These are phyloP conservation scores for Mycetomoellerius zeteki DNA, from an alignment of 1,140 invertebrate genomes.

Conservation along the genomic window DNA sequence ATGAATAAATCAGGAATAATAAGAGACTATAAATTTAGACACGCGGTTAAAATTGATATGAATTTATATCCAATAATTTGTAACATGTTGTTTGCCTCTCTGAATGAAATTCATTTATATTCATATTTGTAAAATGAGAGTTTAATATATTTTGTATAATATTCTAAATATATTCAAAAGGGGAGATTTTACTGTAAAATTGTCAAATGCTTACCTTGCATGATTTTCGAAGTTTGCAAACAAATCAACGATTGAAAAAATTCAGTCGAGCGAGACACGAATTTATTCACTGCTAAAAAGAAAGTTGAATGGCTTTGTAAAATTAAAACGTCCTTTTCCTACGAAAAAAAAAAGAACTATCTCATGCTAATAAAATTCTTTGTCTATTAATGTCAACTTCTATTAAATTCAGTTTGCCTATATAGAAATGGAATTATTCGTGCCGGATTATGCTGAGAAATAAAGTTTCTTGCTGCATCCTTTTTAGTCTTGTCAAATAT, in stretches of 20 bases:
- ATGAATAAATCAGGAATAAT: conserved; percentile 38
- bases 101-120: conserved; percentile 25
- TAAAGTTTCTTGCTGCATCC: conserved; percentile 31
- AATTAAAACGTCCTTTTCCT: not conserved
- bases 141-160: conserved; percentile 10
- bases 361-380: not conserved
- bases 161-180: not conserved
- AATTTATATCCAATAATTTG: conserved; percentile 53
- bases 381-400: not conserved
- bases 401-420: not conserved
- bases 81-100: conserved; percentile 19
- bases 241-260: not conserved
- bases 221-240: not conserved
- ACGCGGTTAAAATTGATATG: conserved; percentile 14
- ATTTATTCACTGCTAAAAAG: not conserved
- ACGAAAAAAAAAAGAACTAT: not conserved
- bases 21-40: conserved; percentile 42
- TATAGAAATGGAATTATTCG: not conserved
- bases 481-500: conserved; percentile 32
- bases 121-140: not conserved
- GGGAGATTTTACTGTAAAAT: not conserved
- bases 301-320: not conserved
- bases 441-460: not conserved
- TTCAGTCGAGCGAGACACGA: not conserved
- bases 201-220: not conserved